These are phyloP conservation scores for Scaeva pyrastri DNA, from an alignment of 2,888 invertebrate species.

Conservation along the genomic window DNA sequence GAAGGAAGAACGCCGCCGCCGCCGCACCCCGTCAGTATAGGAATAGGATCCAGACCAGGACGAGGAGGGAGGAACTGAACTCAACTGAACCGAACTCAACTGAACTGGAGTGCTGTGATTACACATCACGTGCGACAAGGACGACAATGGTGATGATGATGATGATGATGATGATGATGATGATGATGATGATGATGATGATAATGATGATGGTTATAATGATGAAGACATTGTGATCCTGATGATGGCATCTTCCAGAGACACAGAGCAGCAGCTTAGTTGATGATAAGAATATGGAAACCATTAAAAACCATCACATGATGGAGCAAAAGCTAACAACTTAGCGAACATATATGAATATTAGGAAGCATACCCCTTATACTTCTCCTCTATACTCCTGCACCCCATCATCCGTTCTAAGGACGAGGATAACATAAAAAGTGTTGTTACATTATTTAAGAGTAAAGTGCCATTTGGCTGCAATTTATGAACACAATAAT, in stretches of 20 bases:
- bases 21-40: too few species aligned
- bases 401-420: neutral
- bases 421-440: slow-evolving; percentile 50
- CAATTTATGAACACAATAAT: slow-evolving; percentile 71
- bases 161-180: slow-evolving; percentile 71
- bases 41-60: slow-evolving; percentile 18
- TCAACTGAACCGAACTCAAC: too few species aligned
- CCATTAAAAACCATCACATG: slow-evolving; percentile 73
- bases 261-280: slow-evolving; percentile 56
- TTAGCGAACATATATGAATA: slow-evolving; percentile 22
- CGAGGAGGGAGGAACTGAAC: slow-evolving; percentile 27
- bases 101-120: slow-evolving; percentile 71
- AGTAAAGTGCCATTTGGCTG: slow-evolving; percentile 60
- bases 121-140: slow-evolving; percentile 71
- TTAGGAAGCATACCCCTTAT: slow-evolving; percentile 41
- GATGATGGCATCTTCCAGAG: slow-evolving; percentile 60
- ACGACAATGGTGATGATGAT: slow-evolving; percentile 52
- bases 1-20: slow-evolving; percentile 23
- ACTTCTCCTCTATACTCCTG: too few species aligned
- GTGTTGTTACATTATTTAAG: slow-evolving; percentile 66
- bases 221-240: slow-evolving; percentile 72
- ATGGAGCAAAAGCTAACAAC: slow-evolving; percentile 55
- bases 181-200: slow-evolving; percentile 51
- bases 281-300: slow-evolving; percentile 67
- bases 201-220: slow-evolving; percentile 55